Conservation (phyloP, 1,140 invertebrate genomes). For the Drosophila pandora region DNA sequence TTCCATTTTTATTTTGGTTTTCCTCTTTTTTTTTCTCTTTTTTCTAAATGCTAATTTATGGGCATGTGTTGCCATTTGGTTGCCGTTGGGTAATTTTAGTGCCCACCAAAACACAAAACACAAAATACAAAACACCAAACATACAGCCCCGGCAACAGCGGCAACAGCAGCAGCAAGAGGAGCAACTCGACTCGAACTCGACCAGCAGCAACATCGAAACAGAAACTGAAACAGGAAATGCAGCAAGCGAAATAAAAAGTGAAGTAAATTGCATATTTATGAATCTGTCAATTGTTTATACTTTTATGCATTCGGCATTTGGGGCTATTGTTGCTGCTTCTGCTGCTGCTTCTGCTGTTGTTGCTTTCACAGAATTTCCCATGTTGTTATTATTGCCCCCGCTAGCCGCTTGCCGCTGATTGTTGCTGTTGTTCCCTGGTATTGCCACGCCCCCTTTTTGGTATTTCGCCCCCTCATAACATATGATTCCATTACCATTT, state of each 20-base stretch:
- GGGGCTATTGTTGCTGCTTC: slow-evolving; percentile 40
- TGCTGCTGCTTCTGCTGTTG: slow-evolving; percentile 23
- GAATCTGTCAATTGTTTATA: slow-evolving; percentile 83
- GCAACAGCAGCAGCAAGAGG: slow-evolving; percentile 18
- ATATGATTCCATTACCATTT: slow-evolving; percentile 64
- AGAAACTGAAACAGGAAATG: slow-evolving; percentile 68
- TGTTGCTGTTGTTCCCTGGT: slow-evolving; percentile 20
- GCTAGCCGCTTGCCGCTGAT: slow-evolving; percentile 32
- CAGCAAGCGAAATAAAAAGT: slow-evolving; percentile 79
- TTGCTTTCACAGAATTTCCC: slow-evolving; percentile 67
- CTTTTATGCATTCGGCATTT: slow-evolving; percentile 62
- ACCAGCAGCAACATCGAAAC: slow-evolving; percentile 27
- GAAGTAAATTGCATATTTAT: slow-evolving; percentile 83
- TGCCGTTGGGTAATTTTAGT: slow-evolving; percentile 80
- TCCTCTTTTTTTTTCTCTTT: slow-evolving; percentile 44
- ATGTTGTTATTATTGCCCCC: slow-evolving; percentile 51
- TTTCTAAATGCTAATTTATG: slow-evolving; percentile 83
- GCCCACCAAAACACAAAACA: slow-evolving; percentile 55
- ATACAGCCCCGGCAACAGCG: slow-evolving; percentile 17
- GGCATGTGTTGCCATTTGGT: slow-evolving; percentile 82
- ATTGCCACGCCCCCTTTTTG: slow-evolving; percentile 12
- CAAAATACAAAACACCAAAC: slow-evolving; percentile 36
- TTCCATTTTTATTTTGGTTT: slow-evolving; percentile 44
- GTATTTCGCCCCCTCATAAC: slow-evolving; percentile 33
- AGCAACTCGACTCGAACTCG: slow-evolving; percentile 2